A percentile compares a stretch with the other conserved stretches of the same genome.
Conservation (phyloP, 2,888 invertebrate genomes). For the Sarcophaga carnaria region DNA sequence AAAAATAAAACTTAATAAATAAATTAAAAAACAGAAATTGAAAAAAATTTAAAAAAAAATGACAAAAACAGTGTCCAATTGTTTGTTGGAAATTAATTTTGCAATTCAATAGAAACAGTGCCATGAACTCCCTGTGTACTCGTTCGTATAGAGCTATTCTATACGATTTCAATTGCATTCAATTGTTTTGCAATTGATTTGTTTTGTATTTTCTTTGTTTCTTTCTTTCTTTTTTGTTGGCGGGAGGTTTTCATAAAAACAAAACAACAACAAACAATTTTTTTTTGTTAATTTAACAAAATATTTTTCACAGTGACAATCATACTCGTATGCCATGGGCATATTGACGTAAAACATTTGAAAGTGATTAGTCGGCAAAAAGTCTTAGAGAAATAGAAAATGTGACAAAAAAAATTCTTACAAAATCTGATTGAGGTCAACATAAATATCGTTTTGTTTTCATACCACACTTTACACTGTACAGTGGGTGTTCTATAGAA, state of each 20-base stretch:
- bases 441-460: too few species aligned
- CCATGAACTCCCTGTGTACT: constrained; percentile 23
- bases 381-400: neutral
- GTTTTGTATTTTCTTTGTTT: neutral
- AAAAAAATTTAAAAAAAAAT: constrained; percentile 34
- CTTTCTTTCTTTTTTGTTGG: neutral
- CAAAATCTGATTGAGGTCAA: too few species aligned
- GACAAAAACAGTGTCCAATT: constrained; percentile 59
- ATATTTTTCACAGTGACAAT: neutral
- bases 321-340: neutral
- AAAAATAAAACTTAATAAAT: neutral
- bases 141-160: neutral
- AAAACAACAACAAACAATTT: too few species aligned
- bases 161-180: constrained; percentile 22
- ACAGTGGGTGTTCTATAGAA: too few species aligned
- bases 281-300: neutral
- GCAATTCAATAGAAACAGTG: constrained; percentile 39
- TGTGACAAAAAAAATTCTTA: too few species aligned
- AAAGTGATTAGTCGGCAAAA: constrained; percentile 8
- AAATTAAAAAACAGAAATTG: too few species aligned
- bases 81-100: constrained; percentile 46
- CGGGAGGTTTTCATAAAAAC: too few species aligned
- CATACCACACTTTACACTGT: too few species aligned
- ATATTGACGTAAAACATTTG: constrained; percentile 13
- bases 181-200: constrained; percentile 50